Conservation (phyloP, 2,113 vertebrate species). For the Erinaceus europaeus region DNA sequence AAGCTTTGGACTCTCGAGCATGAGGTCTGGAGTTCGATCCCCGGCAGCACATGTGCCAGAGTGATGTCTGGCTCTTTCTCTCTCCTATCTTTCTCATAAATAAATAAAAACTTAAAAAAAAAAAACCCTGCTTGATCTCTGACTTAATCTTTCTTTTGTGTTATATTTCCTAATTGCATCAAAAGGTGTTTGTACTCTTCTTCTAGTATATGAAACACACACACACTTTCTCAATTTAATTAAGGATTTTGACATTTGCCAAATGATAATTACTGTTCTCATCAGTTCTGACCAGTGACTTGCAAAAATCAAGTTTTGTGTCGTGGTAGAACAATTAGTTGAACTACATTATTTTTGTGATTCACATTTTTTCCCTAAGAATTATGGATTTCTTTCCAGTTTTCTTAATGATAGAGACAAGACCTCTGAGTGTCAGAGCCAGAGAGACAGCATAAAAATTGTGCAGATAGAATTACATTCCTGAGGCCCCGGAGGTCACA, state of each 20-base stretch:
- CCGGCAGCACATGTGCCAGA: no score
- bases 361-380: conserved; percentile 53
- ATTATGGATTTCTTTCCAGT: conserved; percentile 26
- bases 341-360: conserved; percentile 45
- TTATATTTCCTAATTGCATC: conserved; percentile 54
- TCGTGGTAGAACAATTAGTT: conserved; percentile 63
- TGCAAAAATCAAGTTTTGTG: conserved; percentile 68
- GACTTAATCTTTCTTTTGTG: conserved; percentile 63
- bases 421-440: background rate
- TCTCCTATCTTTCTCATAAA: no score
- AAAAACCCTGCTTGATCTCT: conserved; percentile 72
- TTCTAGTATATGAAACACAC: conserved; percentile 62
- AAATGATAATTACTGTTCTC: conserved; percentile 70
- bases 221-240: conserved; percentile 76
- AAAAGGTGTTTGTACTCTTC: conserved; percentile 70
- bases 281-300: conserved; percentile 53
- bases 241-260: conserved; percentile 70
- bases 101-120: no score
- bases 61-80: no score
- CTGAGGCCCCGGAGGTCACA: no score
- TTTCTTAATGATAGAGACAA: conserved; percentile 37
- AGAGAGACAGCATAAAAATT: no score
- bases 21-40: no score
- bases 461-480: no score
- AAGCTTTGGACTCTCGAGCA: no score